Evolutionary conservation across 2,113 vertebrate species (phyloP).

Genomic region (Heptranchias perlo): DNA sequence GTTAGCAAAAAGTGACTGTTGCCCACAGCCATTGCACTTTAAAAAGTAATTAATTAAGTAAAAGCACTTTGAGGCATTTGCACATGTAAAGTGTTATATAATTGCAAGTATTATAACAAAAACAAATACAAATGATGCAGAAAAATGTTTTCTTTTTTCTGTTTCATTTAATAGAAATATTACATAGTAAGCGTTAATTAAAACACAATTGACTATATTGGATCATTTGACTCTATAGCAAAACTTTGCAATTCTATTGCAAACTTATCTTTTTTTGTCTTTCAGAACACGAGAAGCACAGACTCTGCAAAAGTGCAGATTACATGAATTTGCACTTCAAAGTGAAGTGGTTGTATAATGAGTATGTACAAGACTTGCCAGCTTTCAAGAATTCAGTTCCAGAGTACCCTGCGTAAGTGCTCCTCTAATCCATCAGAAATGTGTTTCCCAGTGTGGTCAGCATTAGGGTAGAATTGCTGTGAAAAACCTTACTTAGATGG

Average conservation of each 20-base stretch:
- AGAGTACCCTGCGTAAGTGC: constrained; percentile 90
- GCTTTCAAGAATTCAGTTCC: constrained; percentile 90
- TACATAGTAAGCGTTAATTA: background rate
- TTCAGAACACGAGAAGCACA: constrained; percentile 90
- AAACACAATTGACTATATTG: background rate
- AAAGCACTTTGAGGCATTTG: background rate
- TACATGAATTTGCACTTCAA: constrained; percentile 99
- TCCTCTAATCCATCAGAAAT: background rate
- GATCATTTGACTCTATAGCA: background rate
- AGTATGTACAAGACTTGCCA: constrained; percentile 92
- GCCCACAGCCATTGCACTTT: background rate
- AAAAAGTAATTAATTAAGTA: background rate
- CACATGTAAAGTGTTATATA: background rate
- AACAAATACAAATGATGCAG: background rate
- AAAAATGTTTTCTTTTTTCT: background rate
- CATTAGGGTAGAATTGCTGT: background rate
- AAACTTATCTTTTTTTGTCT: background rate
- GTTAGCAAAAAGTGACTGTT: background rate
- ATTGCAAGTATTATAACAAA: background rate
- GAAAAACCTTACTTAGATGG: background rate
- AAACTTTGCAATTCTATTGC: background rate
- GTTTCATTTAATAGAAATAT: background rate
- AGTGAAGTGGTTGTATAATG: constrained; percentile 98
- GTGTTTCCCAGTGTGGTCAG: background rate
- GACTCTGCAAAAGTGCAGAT: constrained; percentile 93